Conservation (phyloP, 2,888 invertebrate genomes). For the Beris chalybata region DNA sequence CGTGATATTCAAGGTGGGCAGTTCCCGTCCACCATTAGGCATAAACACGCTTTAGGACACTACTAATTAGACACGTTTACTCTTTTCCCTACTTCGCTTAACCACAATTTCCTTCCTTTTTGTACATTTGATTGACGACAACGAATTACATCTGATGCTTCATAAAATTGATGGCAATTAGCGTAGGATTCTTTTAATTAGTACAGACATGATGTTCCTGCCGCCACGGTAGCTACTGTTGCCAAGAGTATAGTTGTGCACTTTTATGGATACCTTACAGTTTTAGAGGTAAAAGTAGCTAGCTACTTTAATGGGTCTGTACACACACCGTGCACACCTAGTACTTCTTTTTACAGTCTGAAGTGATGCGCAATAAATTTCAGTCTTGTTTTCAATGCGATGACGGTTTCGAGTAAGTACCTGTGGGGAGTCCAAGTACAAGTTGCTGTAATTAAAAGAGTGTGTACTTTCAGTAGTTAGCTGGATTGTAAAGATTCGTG, state of each 20-base stretch:
- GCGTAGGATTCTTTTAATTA: conserved; percentile 35
- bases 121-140: neutral
- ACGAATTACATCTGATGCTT: conserved; percentile 22
- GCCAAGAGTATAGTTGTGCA: neutral
- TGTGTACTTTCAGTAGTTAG: no score
- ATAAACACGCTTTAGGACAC: no score
- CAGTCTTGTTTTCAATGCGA: conserved; percentile 9
- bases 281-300: conserved; percentile 1
- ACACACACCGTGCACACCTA: neutral
- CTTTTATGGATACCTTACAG: conserved; percentile 9
- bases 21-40: no score
- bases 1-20: no score
- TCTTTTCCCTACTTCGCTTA: no score
- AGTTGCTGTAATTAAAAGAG: no score
- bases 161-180: conserved; percentile 30
- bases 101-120: neutral
- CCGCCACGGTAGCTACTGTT: conserved; percentile 6
- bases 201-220: conserved; percentile 23
- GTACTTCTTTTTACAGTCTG: neutral
- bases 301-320: conserved; percentile 2
- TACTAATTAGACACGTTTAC: no score
- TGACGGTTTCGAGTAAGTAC: neutral
- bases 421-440: no score
- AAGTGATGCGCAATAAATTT: conserved; percentile 23
- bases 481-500: no score